Evolutionary conservation across 2,113 vertebrate genomes (phyloP).

Genomic region (Cyanistes caeruleus): DNA sequence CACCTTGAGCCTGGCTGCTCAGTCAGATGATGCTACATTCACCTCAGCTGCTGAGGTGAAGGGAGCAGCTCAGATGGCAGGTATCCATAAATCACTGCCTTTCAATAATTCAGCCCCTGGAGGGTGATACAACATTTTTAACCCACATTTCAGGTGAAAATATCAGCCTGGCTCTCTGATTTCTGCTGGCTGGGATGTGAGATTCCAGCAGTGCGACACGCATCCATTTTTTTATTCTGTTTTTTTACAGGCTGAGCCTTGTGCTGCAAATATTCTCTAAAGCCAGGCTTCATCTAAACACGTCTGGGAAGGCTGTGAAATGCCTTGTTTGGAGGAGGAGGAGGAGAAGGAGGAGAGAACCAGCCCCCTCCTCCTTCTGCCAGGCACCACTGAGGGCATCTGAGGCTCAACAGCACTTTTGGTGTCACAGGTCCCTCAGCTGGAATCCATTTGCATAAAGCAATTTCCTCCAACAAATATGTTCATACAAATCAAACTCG

Average conservation of each 20-base stretch:
- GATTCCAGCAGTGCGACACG: not conserved
- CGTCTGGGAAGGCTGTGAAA: slow-evolving; percentile 13
- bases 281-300: not conserved
- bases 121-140: not conserved
- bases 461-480: slow-evolving; percentile 54
- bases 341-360: not conserved
- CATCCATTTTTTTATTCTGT: not conserved
- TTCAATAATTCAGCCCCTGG: not conserved
- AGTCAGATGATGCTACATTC: not conserved
- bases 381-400: slow-evolving; percentile 8
- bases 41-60: not conserved
- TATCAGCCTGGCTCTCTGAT: not conserved
- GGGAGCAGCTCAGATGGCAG: not conserved
- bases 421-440: slow-evolving; percentile 30
- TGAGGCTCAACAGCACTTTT: slow-evolving; percentile 24
- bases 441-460: slow-evolving; percentile 57
- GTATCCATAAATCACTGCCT: not conserved
- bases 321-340: not conserved
- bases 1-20: not conserved
- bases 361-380: not conserved
- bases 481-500: slow-evolving; percentile 23
- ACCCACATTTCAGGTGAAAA: not conserved
- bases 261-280: not conserved
- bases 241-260: not conserved
- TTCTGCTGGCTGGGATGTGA: not conserved